phyloP scores from a whole-genome alignment of 2,113 vertebrate species.

The Tinamus guttatus region DNA sequence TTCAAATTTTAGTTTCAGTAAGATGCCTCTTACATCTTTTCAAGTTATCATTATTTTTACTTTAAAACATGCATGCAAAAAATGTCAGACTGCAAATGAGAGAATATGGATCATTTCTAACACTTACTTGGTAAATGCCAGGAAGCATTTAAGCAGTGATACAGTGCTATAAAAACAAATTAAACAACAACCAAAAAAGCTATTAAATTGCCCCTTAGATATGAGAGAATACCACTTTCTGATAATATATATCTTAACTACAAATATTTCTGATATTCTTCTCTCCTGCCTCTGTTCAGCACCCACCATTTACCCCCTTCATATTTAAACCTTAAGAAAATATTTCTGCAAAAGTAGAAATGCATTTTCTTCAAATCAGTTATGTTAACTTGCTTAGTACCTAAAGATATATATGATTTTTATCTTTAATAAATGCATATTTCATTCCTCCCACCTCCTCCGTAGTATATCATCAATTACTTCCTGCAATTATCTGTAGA shows the following conservation, averaged over 20 bases:
- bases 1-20: neutral
- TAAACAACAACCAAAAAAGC: neutral
- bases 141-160: neutral
- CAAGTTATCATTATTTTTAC: neutral
- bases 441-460: constrained; percentile 51
- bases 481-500: constrained; percentile 34
- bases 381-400: neutral
- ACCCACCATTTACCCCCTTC: constrained; percentile 12
- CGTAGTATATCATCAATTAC: constrained; percentile 36
- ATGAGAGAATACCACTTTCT: neutral
- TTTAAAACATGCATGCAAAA: neutral
- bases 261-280: constrained; percentile 5
- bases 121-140: neutral
- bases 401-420: neutral
- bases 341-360: constrained; percentile 22
- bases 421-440: constrained; percentile 29
- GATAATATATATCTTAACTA: neutral
- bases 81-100: neutral
- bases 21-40: neutral
- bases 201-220: neutral
- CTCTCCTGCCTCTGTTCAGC: constrained; percentile 7
- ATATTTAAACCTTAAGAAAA: constrained; percentile 17
- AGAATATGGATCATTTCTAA: neutral
- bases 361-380: constrained; percentile 35
- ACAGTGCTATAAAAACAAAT: neutral